Evolutionary conservation across 2,797 vertebrate species (phyloP), one percentile per base, ranked within the genome.

Genomic region (Botia kubotai): DNA sequence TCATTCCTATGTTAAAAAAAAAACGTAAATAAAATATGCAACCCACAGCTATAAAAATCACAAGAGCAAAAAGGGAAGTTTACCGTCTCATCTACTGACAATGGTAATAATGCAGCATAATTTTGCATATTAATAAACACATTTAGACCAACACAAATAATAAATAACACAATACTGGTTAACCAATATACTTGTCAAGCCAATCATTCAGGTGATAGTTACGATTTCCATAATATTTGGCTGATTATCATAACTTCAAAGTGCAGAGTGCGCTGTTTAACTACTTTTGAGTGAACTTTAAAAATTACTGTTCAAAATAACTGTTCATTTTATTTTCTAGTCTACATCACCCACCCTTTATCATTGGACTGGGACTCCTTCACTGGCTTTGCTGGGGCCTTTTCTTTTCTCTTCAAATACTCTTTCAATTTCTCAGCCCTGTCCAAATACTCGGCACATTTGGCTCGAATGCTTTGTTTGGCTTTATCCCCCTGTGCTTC

Each of bases 401-500:
- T 98, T 82, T 97, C 97, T 85, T 89, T 97, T 87, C 97, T 99
- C 90, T 98, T 98, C 85, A 99, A 91, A 89, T 97, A 96, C 26
- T 97, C 97, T 84, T 99, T 99, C 75, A 99, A 89, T 84, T 97
- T 96, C 90, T 99, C 98, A 55, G 98, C 98, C 91, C 98, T 94
- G 86, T 98, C 97, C 91, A 99, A 89, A 85, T 99, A 99, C 78
- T 99, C 96, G 0, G 91, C 90, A 87, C 98, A 99, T 87, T 99
- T 99, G 0, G 53, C 88, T 85, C 98, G 93, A 87, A 99, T 99
- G 88, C 96, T 99, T 11, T 95, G 92, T 86, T 97, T 98, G 80
- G 96, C 96, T 93, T 97, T 99, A 23, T 97, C 97, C 14, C 96
- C 94, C 87, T 98, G 97, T 23, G 97, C 93, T 94, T 99, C 97